Evolutionary conservation across 1,140 invertebrate species (phyloP), one percentile per base, ranked within the genome.

Genomic region (Lanistes nyassanus): DNA sequence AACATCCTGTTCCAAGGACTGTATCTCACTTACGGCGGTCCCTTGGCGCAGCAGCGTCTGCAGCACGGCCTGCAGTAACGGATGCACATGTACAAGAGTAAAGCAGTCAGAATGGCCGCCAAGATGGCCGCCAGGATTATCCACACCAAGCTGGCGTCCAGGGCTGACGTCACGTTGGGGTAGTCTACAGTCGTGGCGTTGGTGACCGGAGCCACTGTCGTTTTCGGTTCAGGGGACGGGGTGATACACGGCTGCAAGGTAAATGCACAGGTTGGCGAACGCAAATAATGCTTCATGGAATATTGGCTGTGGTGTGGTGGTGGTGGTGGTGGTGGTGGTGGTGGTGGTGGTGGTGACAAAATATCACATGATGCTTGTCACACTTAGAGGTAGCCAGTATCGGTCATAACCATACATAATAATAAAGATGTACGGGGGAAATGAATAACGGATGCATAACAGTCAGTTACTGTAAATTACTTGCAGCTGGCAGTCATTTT

Each of bases 91-190:
- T 36, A 42, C 21, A 56, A n/a, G 29, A 55, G 9, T 16, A 58
- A 31, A 21, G 58, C 69, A 6, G 19, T 3, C 62, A 47, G 60
- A 23, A 47, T 11, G 6, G 29, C 51, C 0, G 76, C 66, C 21
- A 74, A 36, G 34, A 74, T 31, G 29, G 26, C 51, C 3, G 56
- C 26, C 5, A 51, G 3, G 13, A 78, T 36, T 58, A 75, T 34
- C 77, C 69, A 53, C 68, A 47, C 56, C 65, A 74, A 56, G 68
- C 72, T 66, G 64, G 62, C 39, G 62, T 62, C 64, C 42, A 53
- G 31, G 65, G 34, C 64, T 26, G 29, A 53, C 36, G 60, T 13
- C 0, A 47, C 19, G 37, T 64, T 73, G 60, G 23, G 36, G 26
- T 26, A 4, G 37, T 11, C 31, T 6, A 29, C 26, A 42, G 19